These are phyloP conservation scores for Medauroidea extradentata DNA, from an alignment of 1,140 invertebrate species.

Conservation along the genomic window DNA sequence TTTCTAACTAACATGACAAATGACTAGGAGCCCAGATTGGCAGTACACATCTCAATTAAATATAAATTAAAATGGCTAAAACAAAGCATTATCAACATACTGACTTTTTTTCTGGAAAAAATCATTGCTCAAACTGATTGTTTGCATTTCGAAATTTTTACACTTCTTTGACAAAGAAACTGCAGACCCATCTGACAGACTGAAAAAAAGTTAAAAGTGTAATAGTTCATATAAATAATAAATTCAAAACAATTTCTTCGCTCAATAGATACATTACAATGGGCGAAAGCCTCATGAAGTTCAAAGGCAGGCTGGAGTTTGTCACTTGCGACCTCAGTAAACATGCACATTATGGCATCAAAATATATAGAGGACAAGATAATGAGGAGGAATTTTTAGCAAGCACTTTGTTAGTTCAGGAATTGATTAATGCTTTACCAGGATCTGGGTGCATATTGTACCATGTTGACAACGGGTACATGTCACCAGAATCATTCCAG, in stretches of 20 bases:
- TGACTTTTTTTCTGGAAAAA: too few species aligned
- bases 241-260: not conserved
- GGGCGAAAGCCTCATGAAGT: not conserved
- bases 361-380: slow-evolving; percentile 15
- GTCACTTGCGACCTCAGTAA: not conserved
- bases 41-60: too few species aligned
- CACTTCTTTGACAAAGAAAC: not conserved
- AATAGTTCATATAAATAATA: not conserved
- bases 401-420: not conserved
- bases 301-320: not conserved
- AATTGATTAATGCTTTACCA: not conserved
- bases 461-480: not conserved
- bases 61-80: not conserved
- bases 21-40: too few species aligned
- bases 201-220: not conserved
- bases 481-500: not conserved
- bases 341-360: slow-evolving; percentile 10
- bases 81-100: not conserved
- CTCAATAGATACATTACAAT: not conserved
- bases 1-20: too few species aligned
- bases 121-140: not conserved
- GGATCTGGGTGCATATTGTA: not conserved
- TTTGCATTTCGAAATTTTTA: not conserved
- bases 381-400: not conserved
- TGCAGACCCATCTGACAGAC: not conserved